Evolutionary conservation across 2,888 invertebrate genomes (phyloP), one percentile per base, ranked within the genome.

Genomic region (Neoascia interrupta): DNA sequence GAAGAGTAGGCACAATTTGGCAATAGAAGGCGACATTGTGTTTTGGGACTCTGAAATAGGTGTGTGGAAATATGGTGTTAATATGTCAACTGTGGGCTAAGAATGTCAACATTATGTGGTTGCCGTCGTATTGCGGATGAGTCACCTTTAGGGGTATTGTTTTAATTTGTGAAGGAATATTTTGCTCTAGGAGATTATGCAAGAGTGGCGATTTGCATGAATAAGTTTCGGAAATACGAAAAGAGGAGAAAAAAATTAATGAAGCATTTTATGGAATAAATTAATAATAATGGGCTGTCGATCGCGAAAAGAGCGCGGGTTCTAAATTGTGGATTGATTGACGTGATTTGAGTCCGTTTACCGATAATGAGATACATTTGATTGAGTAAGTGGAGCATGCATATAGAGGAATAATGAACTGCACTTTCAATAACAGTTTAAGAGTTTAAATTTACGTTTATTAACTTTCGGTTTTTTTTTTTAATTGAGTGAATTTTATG

Each of bases 171-270:
- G n/a, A 28, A 34, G 28, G 19, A 45, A 28, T 3, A 11, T 0
- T 15, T 16, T 41, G 5, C 1, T 23, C 13, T 21, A 43, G n/a
- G 10, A 47, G 6, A n/a, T 56, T 63, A 37, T 51, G 75, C 23
- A 75, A 69, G 3, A 26, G 6, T 13, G 43, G 3, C 8, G 56
- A 69, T 63, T 63, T 51, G 43, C 63, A 51, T 75, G 43, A 69
- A 37, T 21, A 39, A 49, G 34, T 54, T 49, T 66, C 13, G 31
- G 31, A 41, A 37, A 31, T 23, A 18, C 11, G 15, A 16, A 13
- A n/a, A n/a, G n/a, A n/a, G n/a, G n/a, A n/a, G n/a, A n/a, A n/a
- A n/a, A n/a, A n/a, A n/a, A 45, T 60, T 51, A 41, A 58, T 64
- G 47, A 56, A 51, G 26, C 49, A 43, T n/a, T n/a, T n/a, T n/a